Evolutionary conservation across 2,113 vertebrate species (phyloP).

Genomic region (Castor canadensis): DNA sequence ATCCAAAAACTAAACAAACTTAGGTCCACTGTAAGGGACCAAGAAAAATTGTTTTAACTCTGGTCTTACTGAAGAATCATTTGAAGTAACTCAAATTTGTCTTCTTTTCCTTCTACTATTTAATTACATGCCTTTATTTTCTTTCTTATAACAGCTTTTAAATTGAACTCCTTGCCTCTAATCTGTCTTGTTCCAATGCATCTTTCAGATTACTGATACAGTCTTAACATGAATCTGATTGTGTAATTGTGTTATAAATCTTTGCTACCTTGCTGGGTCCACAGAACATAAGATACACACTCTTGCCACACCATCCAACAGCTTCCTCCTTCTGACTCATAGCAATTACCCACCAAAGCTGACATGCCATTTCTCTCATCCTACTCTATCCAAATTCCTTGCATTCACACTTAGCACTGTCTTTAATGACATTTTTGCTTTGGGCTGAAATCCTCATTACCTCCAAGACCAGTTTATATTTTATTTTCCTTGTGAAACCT

Average conservation of each 20-base stretch:
- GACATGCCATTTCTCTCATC: not conserved
- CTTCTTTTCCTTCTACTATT: not conserved
- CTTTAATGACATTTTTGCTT: not conserved
- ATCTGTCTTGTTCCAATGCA: not conserved
- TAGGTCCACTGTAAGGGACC: not conserved
- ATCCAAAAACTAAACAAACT: too few relatives aligned
- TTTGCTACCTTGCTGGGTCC: not conserved
- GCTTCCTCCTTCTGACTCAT: not conserved
- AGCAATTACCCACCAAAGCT: not conserved
- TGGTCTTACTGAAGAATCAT: not conserved
- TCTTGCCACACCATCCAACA: not conserved
- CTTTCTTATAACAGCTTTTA: constrained; percentile 12
- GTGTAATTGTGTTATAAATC: not conserved
- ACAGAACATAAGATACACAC: not conserved
- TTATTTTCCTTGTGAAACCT: not conserved
- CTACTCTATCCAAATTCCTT: not conserved
- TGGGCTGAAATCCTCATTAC: not conserved
- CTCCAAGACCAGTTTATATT: not conserved
- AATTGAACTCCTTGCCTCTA: not conserved
- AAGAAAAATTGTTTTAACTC: not conserved
- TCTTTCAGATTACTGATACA: not conserved
- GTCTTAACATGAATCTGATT: not conserved
- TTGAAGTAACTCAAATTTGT: not conserved
- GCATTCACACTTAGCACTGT: not conserved
- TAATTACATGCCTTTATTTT: not conserved